Base-by-base conservation (phyloP, 1,140 invertebrate genomes). In the Xylocopa sonorina region DNA sequence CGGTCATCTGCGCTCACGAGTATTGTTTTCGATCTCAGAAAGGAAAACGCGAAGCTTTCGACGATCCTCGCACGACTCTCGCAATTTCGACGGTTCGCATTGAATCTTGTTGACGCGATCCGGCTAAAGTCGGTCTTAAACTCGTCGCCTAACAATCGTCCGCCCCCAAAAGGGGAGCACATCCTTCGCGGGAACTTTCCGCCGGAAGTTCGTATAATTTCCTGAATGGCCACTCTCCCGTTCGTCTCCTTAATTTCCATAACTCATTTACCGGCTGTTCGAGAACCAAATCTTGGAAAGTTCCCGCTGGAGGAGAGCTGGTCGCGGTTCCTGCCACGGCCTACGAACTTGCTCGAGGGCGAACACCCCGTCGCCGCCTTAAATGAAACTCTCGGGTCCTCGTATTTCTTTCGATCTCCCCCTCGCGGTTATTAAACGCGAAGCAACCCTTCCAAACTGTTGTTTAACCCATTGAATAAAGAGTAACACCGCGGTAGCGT, bases 241-340 rank as follows among this genome's bases (percentile, higher is more conserved):
- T 34, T 67, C 77, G 77, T 80, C 72, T 66, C 60, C 50, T 81
- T 84, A 81, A 85, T 84, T 85, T 85, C 82, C 83, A 84, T 85
- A 84, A 85, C 68, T 84, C 83, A 66, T 84, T 83, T 76, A 60
- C 38, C 62, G 48, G 64, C 46, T 77, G 57, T 69, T 51, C 83
- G 57, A 34, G 50, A 66, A 63, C 27, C 53, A 46, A 84, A 81
- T 77, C 64, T 55, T 43, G 58, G 48, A n/a, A 84, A 81, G 27
- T 69, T 84, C 29, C 24, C 21, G 14, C 50, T n/a, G n/a, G n/a
- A n/a, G 16, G 27, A 41, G 43, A 72, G 71, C 67, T 41, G 32
- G 29, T 24, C 16, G 2, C 34, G 62, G 14, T 21, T 64, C 21
- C 24, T 38, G 12, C 12, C 43, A 7, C 38, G 21, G 14, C 58